Percentiles rank a stretch among this genome's conserved stretches.
These are phyloP conservation scores for Tachysurus fulvidraco DNA, from an alignment of 2,113 vertebrate genomes.

Conservation along the genomic window DNA sequence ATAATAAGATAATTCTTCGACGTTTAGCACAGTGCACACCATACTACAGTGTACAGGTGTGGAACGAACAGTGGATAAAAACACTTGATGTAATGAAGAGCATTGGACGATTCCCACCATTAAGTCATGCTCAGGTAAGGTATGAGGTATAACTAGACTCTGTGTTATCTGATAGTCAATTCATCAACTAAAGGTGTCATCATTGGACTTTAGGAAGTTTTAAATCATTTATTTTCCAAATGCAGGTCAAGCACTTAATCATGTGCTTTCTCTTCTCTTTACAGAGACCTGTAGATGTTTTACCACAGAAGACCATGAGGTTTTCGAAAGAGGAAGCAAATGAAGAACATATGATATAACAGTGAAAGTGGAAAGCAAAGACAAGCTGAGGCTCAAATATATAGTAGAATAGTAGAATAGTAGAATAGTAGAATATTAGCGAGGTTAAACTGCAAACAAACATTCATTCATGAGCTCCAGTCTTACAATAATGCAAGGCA, in stretches of 20 bases:
- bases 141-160: not conserved
- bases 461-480: not conserved
- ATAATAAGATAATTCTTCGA: slow-evolving; percentile 66
- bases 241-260: not conserved
- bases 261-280: not conserved
- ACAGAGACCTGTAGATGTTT: not conserved
- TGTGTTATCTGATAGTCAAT: no score
- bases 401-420: no score
- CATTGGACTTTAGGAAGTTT: not conserved
- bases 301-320: not conserved
- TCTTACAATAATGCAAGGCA: not conserved
- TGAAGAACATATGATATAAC: not conserved
- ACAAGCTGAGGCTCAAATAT: no score
- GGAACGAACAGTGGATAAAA: slow-evolving; percentile 72
- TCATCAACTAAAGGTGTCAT: not conserved
- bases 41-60: slow-evolving; percentile 61
- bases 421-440: not conserved
- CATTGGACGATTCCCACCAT: slow-evolving; percentile 59
- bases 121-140: slow-evolving; percentile 14
- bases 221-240: not conserved
- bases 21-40: slow-evolving; percentile 67
- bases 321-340: not conserved
- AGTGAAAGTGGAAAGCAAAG: no score
- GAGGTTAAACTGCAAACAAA: not conserved
- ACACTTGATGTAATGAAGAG: slow-evolving; percentile 64